Percentiles rank a stretch among this genome's conserved stretches.
Evolutionary conservation across 2,113 vertebrate species (phyloP).

Genomic region (Sceloporus tristichus): DNA sequence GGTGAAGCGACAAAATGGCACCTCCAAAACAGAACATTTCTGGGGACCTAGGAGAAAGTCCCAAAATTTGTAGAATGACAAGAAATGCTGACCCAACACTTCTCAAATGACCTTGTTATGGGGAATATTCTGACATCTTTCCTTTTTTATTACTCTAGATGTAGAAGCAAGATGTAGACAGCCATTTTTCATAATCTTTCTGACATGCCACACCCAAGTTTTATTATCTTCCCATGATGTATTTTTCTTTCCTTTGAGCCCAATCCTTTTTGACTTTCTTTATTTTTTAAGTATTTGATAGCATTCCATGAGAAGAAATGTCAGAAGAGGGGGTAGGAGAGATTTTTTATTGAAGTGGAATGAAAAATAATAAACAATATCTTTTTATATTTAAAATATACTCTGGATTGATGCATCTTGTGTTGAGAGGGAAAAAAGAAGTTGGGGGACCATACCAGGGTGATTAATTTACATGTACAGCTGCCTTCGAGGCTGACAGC

Average conservation of each 20-base stretch:
- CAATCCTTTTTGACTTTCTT: background rate
- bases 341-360: background rate
- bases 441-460: background rate
- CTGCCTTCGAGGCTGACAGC: slow-evolving; percentile 56
- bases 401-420: slow-evolving; percentile 12
- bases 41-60: too few species aligned
- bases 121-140: too few species aligned
- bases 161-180: too few species aligned
- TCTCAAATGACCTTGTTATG: too few species aligned
- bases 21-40: too few species aligned
- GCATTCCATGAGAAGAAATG: slow-evolving; percentile 18
- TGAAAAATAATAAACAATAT: background rate
- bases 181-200: too few species aligned
- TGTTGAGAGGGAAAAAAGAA: slow-evolving; percentile 17
- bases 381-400: slow-evolving; percentile 30
- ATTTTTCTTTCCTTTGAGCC: background rate
- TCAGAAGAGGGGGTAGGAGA: background rate
- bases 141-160: too few species aligned
- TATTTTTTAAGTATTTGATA: background rate
- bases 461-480: slow-evolving; percentile 62
- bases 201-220: background rate
- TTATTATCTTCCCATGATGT: background rate
- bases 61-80: too few species aligned
- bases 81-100: too few species aligned
- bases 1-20: too few species aligned